Evolutionary conservation across 2,113 vertebrate genomes (phyloP).

Genomic region (Phrynocephalus versicolor): DNA sequence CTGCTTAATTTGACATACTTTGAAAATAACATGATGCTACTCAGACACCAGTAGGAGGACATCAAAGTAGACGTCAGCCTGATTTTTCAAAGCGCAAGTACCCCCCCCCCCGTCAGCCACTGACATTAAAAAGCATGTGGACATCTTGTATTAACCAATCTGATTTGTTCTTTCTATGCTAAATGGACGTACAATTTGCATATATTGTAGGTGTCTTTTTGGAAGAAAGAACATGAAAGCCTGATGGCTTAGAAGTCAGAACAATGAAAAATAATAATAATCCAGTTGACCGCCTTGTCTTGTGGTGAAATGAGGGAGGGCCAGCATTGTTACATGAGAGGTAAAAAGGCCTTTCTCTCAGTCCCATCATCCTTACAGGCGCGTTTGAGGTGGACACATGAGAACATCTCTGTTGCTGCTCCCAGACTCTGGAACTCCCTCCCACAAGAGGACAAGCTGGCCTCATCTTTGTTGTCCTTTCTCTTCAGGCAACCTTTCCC

Average conservation of each 20-base stretch:
- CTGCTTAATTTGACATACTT: conserved; percentile 48
- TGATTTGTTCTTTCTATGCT: conserved; percentile 43
- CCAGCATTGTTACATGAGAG: not conserved
- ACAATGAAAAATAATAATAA: not conserved
- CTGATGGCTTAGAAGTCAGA: conserved; percentile 7
- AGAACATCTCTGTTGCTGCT: no score
- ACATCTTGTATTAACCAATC: conserved; percentile 51
- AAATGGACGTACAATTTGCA: conserved; percentile 44
- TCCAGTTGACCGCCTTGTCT: conserved; percentile 1
- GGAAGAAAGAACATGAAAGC: conserved; percentile 32
- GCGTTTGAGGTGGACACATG: no score
- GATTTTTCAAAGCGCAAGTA: conserved; percentile 57
- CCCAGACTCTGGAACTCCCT: no score
- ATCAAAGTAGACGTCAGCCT: conserved; percentile 55
- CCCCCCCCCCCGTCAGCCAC: conserved; percentile 48
- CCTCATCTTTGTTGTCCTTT: no score
- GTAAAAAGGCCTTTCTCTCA: not conserved
- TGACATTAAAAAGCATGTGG: conserved; percentile 47
- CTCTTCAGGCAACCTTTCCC: no score
- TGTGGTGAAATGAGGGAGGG: not conserved
- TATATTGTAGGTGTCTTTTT: conserved; percentile 6
- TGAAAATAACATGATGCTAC: conserved; percentile 43
- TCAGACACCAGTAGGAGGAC: conserved; percentile 58
- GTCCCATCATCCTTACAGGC: no score
- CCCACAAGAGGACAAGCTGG: no score